These are phyloP conservation scores for Paramisgurnus dabryanus DNA, from an alignment of 2,113 vertebrate species.

Conservation along the genomic window DNA sequence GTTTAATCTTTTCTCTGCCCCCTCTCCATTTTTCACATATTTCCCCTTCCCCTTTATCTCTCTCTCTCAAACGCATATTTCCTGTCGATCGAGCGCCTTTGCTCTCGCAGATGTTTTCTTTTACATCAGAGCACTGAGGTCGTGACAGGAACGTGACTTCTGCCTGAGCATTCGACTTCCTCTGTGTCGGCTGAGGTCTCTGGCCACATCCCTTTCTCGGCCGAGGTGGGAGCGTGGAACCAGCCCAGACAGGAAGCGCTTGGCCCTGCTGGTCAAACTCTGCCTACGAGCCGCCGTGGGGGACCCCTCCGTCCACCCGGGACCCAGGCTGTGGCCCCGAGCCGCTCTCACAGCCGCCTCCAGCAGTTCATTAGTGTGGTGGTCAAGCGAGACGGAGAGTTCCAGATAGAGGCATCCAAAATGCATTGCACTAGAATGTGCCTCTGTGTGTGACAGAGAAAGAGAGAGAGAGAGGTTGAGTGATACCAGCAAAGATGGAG, in stretches of 20 bases:
- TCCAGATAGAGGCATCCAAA: constrained; percentile 86
- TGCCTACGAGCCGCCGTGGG: constrained; percentile 73
- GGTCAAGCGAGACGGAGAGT: constrained; percentile 86
- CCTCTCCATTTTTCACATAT: neutral
- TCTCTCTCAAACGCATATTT: neutral
- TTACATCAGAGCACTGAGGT: constrained; percentile 82
- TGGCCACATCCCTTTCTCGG: constrained; percentile 67
- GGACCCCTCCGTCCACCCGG: constrained; percentile 71
- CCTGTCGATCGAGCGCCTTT: neutral
- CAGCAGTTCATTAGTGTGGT: constrained; percentile 85
- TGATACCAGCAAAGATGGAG: neutral
- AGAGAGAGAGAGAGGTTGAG: constrained; percentile 51
- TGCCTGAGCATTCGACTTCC: constrained; percentile 85
- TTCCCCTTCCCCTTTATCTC: neutral
- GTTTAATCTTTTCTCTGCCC: neutral
- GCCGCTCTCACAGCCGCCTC: constrained; percentile 84
- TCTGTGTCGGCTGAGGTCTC: constrained; percentile 74
- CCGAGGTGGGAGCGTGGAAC: constrained; percentile 81
- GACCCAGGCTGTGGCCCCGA: constrained; percentile 76
- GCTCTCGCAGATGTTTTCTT: neutral
- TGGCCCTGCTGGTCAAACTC: constrained; percentile 86
- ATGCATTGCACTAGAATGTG: constrained; percentile 82
- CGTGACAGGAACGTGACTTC: constrained; percentile 89
- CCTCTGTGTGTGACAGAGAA: constrained; percentile 65
- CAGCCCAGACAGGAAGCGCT: constrained; percentile 84